A percentile compares a stretch with the other conserved stretches of the same genome.
Conservation (phyloP, 2,797 vertebrate species). For the Todus mexicanus region DNA sequence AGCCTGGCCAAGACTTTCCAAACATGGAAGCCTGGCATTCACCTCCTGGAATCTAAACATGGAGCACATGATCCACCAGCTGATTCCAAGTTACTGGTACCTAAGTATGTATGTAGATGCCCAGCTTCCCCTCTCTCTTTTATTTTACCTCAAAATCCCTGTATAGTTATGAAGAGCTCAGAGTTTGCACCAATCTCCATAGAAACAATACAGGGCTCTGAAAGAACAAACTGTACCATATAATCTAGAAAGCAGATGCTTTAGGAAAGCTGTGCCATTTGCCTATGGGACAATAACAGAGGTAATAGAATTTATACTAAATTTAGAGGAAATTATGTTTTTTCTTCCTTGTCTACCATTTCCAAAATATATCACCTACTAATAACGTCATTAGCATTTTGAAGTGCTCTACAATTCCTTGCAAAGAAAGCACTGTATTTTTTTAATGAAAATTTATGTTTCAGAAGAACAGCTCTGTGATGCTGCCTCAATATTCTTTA, state of each 20-base stretch:
- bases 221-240: not conserved
- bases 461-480: not conserved
- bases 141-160: not conserved
- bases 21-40: not conserved
- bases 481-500: not conserved
- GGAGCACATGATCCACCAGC: not conserved
- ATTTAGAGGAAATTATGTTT: conserved; percentile 48
- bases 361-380: conserved; percentile 12
- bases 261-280: not conserved
- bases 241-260: conserved; percentile 36
- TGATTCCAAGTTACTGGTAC: not conserved
- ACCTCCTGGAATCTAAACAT: not conserved
- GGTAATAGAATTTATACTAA: conserved; percentile 31
- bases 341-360: conserved; percentile 21
- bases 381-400: conserved; percentile 1
- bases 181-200: not conserved
- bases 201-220: conserved; percentile 14
- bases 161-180: not conserved
- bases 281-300: not conserved
- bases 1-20: not conserved
- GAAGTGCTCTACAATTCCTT: not conserved
- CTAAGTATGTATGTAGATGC: not conserved
- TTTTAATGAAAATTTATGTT: not conserved
- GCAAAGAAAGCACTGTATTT: not conserved
- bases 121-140: not conserved